These are phyloP conservation scores for Myotis findleyi DNA, from an alignment of 2,797 vertebrate genomes.

Conservation along the genomic window DNA sequence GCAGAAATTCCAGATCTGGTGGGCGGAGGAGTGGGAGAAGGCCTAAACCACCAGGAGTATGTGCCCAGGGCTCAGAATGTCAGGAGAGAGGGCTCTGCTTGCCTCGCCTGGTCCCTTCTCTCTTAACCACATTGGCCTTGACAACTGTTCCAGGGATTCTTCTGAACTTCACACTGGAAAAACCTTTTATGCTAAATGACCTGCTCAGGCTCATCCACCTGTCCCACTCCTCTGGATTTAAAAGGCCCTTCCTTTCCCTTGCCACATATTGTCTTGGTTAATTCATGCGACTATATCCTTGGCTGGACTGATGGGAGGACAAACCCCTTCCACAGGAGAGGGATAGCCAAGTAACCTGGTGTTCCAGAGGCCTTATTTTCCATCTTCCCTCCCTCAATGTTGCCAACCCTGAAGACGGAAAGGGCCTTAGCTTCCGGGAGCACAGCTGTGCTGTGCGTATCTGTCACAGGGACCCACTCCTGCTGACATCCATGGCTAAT, in stretches of 20 bases:
- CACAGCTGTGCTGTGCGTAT: neutral
- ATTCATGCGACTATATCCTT: neutral
- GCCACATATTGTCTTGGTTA: neutral
- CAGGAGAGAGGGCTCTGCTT: neutral
- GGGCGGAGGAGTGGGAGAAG: neutral
- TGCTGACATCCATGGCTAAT: neutral
- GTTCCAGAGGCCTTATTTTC: neutral
- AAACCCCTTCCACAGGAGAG: neutral
- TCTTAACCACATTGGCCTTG: neutral
- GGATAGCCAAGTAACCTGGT: neutral
- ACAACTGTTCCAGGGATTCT: neutral
- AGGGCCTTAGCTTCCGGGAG: neutral
- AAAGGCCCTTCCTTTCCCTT: neutral
- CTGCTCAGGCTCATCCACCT: neutral
- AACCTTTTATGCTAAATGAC: neutral
- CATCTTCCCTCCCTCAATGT: neutral
- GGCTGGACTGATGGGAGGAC: neutral
- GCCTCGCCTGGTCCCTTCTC: neutral
- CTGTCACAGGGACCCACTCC: neutral
- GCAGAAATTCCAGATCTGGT: neutral
- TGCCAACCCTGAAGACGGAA: neutral
- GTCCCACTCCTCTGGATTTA: neutral
- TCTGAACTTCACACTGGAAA: neutral
- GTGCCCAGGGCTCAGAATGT: neutral
- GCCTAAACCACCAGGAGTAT: neutral